Conservation (phyloP, 2,113 vertebrate species). For the Charina bottae region DNA sequence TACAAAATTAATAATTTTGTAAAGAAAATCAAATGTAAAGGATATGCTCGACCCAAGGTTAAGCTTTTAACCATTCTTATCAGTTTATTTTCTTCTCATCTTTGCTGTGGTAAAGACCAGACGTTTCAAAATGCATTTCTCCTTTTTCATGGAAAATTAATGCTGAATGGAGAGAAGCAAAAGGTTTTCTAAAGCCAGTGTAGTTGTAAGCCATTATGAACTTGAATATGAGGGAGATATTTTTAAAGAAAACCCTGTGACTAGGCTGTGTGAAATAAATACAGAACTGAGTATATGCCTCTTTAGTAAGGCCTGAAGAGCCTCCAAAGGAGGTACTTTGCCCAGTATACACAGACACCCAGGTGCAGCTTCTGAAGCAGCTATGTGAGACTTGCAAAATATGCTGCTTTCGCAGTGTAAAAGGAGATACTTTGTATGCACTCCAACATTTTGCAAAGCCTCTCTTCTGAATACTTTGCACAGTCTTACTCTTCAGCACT, state of each 20-base stretch:
- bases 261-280: neutral
- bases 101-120: slow-evolving; percentile 67
- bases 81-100: slow-evolving; percentile 65
- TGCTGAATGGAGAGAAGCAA: slow-evolving; percentile 12
- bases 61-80: slow-evolving; percentile 57
- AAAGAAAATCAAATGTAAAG: slow-evolving; percentile 47
- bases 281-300: neutral
- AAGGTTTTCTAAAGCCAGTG: slow-evolving; percentile 31
- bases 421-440: neutral
- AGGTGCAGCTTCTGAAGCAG: neutral
- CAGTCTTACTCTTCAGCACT: slow-evolving; percentile 6
- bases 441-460: neutral
- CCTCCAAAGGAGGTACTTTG: neutral
- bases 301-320: neutral
- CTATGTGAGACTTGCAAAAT: neutral
- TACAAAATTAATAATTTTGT: slow-evolving; percentile 56
- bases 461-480: neutral
- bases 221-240: neutral
- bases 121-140: slow-evolving; percentile 50
- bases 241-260: neutral
- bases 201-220: neutral
- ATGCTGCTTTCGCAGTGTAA: neutral
- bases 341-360: neutral
- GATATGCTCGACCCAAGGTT: slow-evolving; percentile 39
- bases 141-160: slow-evolving; percentile 36